A percentile compares a stretch with the other conserved stretches of the same genome.
These are phyloP conservation scores for Microcebus murinus DNA, from an alignment of 2,113 vertebrate genomes.

Conservation along the genomic window DNA sequence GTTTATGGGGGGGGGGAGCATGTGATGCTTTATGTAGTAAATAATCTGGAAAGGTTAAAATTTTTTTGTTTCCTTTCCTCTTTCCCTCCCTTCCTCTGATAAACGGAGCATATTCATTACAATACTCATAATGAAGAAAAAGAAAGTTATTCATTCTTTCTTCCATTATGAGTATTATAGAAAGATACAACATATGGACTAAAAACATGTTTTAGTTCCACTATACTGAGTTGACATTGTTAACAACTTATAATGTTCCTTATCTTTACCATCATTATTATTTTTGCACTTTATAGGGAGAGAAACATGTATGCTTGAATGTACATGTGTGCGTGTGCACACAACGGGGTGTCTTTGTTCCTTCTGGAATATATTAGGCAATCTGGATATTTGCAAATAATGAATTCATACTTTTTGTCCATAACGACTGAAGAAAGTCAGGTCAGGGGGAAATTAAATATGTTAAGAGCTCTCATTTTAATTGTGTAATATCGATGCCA, in stretches of 20 bases:
- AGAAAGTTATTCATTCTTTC: neutral
- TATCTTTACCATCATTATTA: neutral
- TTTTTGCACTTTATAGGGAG: constrained; percentile 32
- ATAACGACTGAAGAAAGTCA: constrained; percentile 63
- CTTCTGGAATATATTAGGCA: constrained; percentile 35
- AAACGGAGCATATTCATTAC: too few relatives aligned
- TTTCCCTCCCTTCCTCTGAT: neutral
- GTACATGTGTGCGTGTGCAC: neutral
- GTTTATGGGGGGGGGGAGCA: neutral
- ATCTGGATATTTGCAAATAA: constrained; percentile 65
- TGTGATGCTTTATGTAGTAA: constrained; percentile 31
- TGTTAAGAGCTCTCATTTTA: constrained; percentile 70
- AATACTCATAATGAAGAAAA: too few relatives aligned
- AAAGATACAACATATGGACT: neutral
- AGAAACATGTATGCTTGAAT: neutral
- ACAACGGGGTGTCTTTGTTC: neutral
- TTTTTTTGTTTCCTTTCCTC: neutral
- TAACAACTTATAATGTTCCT: neutral
- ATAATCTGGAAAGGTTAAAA: constrained; percentile 11
- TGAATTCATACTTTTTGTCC: constrained; percentile 65
- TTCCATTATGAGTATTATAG: neutral
- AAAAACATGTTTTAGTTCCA: neutral
- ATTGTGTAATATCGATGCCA: constrained; percentile 62
- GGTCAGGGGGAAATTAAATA: constrained; percentile 71
- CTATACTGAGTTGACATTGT: neutral